phyloP scores from a whole-genome alignment of 1,140 invertebrate species.

The Adelges cooleyi region DNA sequence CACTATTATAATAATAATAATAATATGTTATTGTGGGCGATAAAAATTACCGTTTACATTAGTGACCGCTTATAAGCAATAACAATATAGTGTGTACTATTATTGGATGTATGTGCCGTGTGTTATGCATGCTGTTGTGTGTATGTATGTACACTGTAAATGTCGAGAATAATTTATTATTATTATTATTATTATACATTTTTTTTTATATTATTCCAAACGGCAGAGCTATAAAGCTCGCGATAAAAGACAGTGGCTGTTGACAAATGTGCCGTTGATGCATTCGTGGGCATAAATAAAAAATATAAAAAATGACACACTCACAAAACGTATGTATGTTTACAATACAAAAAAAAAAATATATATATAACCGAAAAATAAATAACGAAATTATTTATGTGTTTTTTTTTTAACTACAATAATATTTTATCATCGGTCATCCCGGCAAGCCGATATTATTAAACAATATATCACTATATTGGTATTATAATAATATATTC shows the following conservation, averaged over 20 bases:
- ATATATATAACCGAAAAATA: too few species aligned
- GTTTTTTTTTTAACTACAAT: too few species aligned
- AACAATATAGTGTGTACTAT: too few species aligned
- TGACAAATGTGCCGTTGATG: conserved; percentile 24
- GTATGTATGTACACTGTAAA: too few species aligned
- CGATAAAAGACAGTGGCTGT: conserved; percentile 25
- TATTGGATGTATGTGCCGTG: background rate
- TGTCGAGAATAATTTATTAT: background rate
- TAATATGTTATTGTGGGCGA: background rate
- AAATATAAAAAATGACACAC: background rate
- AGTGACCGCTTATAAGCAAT: too few species aligned
- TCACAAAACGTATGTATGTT: too few species aligned
- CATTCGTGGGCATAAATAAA: background rate
- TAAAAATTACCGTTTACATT: too few species aligned
- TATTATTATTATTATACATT: conserved; percentile 19
- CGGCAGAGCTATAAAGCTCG: background rate
- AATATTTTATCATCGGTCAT: too few species aligned
- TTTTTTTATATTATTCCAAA: conserved; percentile 19
- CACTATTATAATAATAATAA: background rate
- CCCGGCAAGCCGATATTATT: conserved; percentile 1
- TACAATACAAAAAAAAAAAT: too few species aligned
- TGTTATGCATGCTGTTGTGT: background rate
- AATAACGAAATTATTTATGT: conserved; percentile 23
- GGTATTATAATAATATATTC: too few species aligned
- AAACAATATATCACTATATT: conserved; percentile 15